These are phyloP conservation scores for Pristionchus japonicus DNA, from an alignment of 2,888 invertebrate species.

Conservation along the genomic window DNA sequence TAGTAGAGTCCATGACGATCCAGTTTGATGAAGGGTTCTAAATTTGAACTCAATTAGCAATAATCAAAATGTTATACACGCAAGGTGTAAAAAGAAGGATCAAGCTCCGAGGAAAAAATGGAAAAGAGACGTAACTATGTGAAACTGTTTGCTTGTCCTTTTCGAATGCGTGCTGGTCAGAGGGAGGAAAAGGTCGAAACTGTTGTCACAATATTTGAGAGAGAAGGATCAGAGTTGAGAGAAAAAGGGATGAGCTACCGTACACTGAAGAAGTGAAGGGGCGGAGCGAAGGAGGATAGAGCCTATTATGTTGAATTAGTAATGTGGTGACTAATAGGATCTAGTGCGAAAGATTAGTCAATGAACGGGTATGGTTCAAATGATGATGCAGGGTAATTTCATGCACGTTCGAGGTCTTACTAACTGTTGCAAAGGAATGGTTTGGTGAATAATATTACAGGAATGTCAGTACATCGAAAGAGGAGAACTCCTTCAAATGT, in stretches of 20 bases:
- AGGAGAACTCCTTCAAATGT: too few relatives aligned
- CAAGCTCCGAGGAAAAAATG: too few relatives aligned
- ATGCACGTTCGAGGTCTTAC: too few relatives aligned
- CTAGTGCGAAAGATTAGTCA: background rate
- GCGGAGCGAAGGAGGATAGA: background rate
- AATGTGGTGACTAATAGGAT: background rate
- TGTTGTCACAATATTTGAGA: background rate
- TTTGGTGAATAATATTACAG: background rate
- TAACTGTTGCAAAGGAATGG: background rate
- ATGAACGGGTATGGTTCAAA: background rate
- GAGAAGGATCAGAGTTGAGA: background rate
- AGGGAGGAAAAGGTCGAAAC: background rate
- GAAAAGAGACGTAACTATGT: background rate
- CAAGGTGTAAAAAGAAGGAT: too few relatives aligned
- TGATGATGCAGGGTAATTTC: too few relatives aligned
- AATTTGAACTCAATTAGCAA: too few relatives aligned
- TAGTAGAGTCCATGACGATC: background rate
- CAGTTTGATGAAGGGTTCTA: background rate
- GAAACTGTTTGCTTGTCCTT: slow-evolving; percentile 7
- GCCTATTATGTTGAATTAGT: background rate
- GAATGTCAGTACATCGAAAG: background rate
- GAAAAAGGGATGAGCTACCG: background rate
- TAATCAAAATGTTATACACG: too few relatives aligned
- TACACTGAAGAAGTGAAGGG: background rate
- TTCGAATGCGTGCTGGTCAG: background rate